Base-by-base conservation (phyloP, 2,888 invertebrate genomes). In the Panzeria rudis region DNA sequence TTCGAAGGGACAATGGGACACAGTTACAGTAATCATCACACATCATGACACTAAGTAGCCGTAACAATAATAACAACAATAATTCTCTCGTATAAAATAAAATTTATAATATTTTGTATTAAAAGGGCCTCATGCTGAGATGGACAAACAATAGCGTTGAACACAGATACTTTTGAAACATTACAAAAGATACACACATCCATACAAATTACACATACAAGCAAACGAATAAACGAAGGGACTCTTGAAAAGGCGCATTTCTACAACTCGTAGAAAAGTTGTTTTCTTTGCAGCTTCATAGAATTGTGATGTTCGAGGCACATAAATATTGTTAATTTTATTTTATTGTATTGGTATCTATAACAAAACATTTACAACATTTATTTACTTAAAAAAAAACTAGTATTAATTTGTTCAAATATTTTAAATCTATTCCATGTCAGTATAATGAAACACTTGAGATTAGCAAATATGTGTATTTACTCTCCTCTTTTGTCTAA, bases 41-140 rank as follows among this genome's bases (percentile, higher is more conserved):
- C 86, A 86, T 87, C 86, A 83, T 86, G 80, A 72, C 78, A 83
- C 86, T 89, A 89, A 89, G 88, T 89, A 88, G 88, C 89, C 87
- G 87, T 88, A 89, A 88, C 89, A 87, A 88, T 88, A 86, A 84
- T 86, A 87, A 86, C 84, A 61, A 73, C 29, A 66, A 56, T 86
- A 62, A n/a, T 8, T 15, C 15, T 9, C 25, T 41, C 13, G 3
- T 29, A 68, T 9, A 59, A 61, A 50, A 56, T n/a, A 56, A 47
- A 59, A 75, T 52, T n/a, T 56, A 59, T 50, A 32, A 68, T 52
- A 76, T 71, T 64, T 77, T 82, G n/a, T 38, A n/a, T 20, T 11
- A 32, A 56, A 62, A 82, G 66, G 78, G 32, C 9, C 56, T 38
- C 82, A 62, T 79, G 78, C 85, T 79, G 85, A 56, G 78, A 56